These are phyloP conservation scores for Alouatta caraya DNA, from an alignment of 2,797 vertebrate genomes.

Conservation along the genomic window DNA sequence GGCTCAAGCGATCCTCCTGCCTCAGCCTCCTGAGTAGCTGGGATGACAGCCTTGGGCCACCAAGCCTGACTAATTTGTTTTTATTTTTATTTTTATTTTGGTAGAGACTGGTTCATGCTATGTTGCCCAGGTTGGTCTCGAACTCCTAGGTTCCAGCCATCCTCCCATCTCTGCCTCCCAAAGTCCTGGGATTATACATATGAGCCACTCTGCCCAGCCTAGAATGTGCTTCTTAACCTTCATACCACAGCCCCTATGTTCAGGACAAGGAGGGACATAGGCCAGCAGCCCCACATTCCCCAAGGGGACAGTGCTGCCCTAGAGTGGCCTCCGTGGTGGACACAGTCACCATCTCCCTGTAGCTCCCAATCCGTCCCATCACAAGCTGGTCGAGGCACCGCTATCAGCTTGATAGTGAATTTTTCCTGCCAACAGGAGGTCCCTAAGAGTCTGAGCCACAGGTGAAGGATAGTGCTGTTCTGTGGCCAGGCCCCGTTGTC, in stretches of 20 bases:
- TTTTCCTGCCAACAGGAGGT: background rate
- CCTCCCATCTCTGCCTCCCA: background rate
- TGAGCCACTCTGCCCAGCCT: background rate
- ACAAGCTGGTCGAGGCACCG: fast-evolving
- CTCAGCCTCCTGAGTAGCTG: too few relatives aligned
- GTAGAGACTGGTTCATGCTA: background rate
- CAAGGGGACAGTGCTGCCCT: fast-evolving
- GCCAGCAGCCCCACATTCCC: background rate
- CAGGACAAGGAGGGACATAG: background rate
- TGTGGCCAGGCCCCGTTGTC: background rate
- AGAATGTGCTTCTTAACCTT: background rate
- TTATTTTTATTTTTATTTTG: background rate
- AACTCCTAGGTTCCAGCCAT: background rate
- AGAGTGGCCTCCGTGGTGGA: background rate
- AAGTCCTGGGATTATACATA: background rate
- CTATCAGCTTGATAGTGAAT: fast-evolving
- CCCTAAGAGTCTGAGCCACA: too few relatives aligned
- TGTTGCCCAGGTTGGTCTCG: background rate
- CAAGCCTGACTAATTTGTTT: background rate
- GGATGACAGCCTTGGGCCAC: background rate
- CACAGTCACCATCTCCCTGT: background rate
- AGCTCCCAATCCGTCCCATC: background rate
- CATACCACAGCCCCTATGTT: fast-evolving
- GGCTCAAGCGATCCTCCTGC: too few relatives aligned
- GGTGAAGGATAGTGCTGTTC: background rate